Evolutionary conservation across 2,113 vertebrate species (phyloP), one percentile per base, ranked within the genome.

Genomic region (Rutilus rutilus): DNA sequence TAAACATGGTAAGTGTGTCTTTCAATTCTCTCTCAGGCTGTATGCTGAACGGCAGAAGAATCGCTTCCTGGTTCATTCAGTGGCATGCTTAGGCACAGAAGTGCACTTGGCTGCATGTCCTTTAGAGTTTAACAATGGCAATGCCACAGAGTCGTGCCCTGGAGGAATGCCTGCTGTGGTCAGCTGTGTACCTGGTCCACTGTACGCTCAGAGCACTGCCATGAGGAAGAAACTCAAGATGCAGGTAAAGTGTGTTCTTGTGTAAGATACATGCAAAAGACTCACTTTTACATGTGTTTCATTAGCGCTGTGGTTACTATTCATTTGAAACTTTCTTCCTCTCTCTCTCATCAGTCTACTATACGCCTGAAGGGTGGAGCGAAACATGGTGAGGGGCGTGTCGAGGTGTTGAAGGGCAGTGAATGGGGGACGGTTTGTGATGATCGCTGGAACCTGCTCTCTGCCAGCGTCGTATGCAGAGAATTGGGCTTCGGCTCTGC

Each of bases 351-450:
- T 52, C 75, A 99, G 97, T 92, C 67, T 0, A 93, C 87, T 1
- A 92, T 96, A 84, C 95, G 98, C 62, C 94, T 99, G 89, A 99
- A 99, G 90, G 97, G 97, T 0, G 98, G 98, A 0, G 94, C 97
- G 0, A 94, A 82, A 88, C 23, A 92, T 0, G 97, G 97, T 1
- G 98, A 99, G 89, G 98, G 98, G 10, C 96, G 98, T 0, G 96
- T 99, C 0, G 98, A 99, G 92, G 96, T 99, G 85, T 93, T 99
- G 90, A 97, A 87, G 86, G 91, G 90, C 85, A 95, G 86, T n/a
- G 94, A 97, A 60, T 99, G 98, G 98, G 98, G 98, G 52, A 98
- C 97, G 0, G 92, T 99, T 87, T 99, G 98, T 1, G 98, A 99
- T 0, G 96, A 97, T 87, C 97, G 96, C 90, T 99, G 98, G 98